Evolutionary conservation across 2,888 invertebrate genomes (phyloP).

Genomic region (Cancer borealis): DNA sequence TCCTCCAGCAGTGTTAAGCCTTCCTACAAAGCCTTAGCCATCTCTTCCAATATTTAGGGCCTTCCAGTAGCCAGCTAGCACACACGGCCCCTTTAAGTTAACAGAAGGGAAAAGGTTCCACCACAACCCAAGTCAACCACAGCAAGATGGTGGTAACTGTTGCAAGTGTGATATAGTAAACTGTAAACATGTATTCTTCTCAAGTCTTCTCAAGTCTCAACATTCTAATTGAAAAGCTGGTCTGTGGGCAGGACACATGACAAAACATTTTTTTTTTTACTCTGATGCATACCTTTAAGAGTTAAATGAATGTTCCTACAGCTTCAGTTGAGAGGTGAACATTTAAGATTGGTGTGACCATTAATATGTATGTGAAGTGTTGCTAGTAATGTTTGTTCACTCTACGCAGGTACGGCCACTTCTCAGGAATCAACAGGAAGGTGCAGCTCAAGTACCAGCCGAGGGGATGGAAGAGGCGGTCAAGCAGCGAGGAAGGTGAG

Average conservation of each 20-base stretch:
- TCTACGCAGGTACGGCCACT: conserved; percentile 95
- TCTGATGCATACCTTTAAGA: background rate
- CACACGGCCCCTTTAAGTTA: too few relatives aligned
- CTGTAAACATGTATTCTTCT: background rate
- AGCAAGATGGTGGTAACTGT: background rate
- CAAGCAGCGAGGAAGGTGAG: conserved; percentile 96
- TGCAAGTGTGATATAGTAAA: background rate
- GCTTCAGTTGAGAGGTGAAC: background rate
- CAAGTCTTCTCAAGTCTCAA: background rate
- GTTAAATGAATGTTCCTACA: background rate
- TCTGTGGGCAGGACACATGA: background rate
- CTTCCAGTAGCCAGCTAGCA: too few relatives aligned
- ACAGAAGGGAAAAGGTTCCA: too few relatives aligned
- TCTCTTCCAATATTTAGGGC: too few relatives aligned
- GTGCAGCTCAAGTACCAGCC: conserved; percentile 99
- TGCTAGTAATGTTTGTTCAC: background rate
- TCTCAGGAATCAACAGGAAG: conserved; percentile 99
- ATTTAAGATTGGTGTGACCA: background rate
- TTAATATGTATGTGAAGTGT: background rate
- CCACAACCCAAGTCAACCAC: too few relatives aligned
- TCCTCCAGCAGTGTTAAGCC: too few relatives aligned
- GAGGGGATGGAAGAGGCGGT: conserved; percentile 93
- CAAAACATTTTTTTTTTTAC: too few relatives aligned
- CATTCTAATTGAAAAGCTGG: background rate
- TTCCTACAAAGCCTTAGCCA: too few relatives aligned